Percentiles rank a stretch among this genome's conserved stretches.
These are phyloP conservation scores for Troilus luridus DNA, from an alignment of 2,888 invertebrate genomes.

Conservation along the genomic window DNA sequence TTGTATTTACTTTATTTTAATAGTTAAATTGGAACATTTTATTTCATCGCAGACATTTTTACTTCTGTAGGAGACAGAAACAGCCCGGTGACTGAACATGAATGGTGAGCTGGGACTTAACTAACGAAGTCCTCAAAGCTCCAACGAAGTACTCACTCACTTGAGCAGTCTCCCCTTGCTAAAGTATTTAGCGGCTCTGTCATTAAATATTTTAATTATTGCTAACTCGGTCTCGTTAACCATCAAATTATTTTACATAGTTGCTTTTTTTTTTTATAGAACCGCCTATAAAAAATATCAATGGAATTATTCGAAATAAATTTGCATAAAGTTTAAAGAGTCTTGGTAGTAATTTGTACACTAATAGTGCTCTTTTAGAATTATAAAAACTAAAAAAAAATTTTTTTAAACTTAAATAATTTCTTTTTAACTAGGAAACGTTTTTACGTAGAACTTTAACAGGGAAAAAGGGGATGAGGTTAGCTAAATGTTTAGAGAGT, in stretches of 20 bases:
- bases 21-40: not conserved
- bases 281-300: not conserved
- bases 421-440: no score
- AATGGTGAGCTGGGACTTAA: not conserved
- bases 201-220: conserved; percentile 31
- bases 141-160: not conserved
- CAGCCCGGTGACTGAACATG: not conserved
- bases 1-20: no score
- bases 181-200: not conserved
- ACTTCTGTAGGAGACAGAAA: not conserved
- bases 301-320: not conserved
- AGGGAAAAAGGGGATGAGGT: no score
- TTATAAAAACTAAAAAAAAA: no score
- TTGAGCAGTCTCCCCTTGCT: not conserved
- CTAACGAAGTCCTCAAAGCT: conserved; percentile 22
- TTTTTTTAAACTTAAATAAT: no score
- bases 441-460: no score
- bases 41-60: not conserved
- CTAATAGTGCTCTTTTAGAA: not conserved
- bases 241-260: not conserved
- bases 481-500: no score
- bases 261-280: not conserved
- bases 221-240: not conserved
- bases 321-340: not conserved
- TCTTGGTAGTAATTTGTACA: not conserved